Conservation (phyloP, 2,888 invertebrate species). For the Pyrochroa serraticornis region DNA sequence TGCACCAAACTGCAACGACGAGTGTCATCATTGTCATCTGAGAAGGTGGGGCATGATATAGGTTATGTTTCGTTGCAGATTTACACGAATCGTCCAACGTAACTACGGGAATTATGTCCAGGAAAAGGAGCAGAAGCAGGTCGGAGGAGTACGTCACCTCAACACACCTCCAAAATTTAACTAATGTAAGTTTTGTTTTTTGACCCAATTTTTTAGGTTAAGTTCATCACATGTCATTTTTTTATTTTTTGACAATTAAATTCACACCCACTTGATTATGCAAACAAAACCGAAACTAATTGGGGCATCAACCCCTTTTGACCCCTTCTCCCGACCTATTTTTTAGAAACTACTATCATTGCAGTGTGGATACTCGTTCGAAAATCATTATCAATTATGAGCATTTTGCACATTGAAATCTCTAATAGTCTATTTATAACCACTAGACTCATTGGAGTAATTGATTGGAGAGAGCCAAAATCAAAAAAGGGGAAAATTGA, state of each 20-base stretch:
- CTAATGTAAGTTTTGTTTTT: conserved; percentile 35
- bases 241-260: neutral
- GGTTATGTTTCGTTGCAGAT: conserved; percentile 32
- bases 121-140: conserved; percentile 56
- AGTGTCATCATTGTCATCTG: neutral
- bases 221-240: conserved; percentile 2
- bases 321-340: no score
- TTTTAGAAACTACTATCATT: no score
- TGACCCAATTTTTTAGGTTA: conserved; percentile 11
- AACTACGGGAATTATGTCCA: conserved; percentile 47
- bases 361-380: no score
- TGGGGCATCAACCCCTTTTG: no score
- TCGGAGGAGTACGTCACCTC: conserved; percentile 50
- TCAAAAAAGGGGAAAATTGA: no score
- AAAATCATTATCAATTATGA: no score
- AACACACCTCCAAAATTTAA: conserved; percentile 34
- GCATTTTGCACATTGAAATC: no score
- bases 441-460: no score
- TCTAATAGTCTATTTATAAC: no score
- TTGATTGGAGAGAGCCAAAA: no score
- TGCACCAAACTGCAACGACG: neutral
- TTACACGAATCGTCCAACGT: conserved; percentile 19
- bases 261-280: no score
- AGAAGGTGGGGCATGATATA: conserved; percentile 20
- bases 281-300: no score